Evolutionary conservation across 1,140 invertebrate genomes (phyloP).

Genomic region (Ceratina japonica): DNA sequence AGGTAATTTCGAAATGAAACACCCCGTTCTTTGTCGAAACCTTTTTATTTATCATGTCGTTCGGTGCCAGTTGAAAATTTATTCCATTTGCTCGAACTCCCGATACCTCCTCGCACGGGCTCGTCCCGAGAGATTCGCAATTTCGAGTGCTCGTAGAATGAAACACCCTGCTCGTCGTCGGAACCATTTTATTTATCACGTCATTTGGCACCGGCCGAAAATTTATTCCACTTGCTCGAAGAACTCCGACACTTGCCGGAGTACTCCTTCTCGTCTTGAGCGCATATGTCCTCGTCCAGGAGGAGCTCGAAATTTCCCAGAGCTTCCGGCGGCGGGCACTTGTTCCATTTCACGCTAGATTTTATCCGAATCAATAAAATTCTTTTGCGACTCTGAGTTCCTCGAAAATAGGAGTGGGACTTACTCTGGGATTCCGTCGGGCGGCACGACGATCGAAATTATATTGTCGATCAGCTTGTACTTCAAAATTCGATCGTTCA

Average conservation of each 20-base stretch:
- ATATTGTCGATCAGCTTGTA: constrained; percentile 98
- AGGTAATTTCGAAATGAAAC: too few species aligned
- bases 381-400: background rate
- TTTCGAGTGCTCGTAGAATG: too few species aligned
- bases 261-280: constrained; percentile 80
- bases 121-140: too few species aligned
- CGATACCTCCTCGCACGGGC: constrained; percentile 59
- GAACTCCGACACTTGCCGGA: constrained; percentile 67
- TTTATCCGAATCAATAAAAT: constrained; percentile 20
- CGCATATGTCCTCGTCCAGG: constrained; percentile 89
- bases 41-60: background rate
- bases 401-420: constrained; percentile 55
- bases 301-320: constrained; percentile 94
- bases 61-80: background rate
- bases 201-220: too few species aligned
- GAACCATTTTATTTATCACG: too few species aligned
- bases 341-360: constrained; percentile 92
- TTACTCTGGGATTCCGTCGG: constrained; percentile 93
- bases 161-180: too few species aligned
- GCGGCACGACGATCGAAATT: constrained; percentile 93
- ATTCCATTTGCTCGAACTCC: constrained; percentile 73
- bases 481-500: constrained; percentile 97
- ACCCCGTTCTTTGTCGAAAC: background rate
- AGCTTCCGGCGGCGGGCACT: constrained; percentile 88
- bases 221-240: constrained; percentile 74